phyloP scores from a whole-genome alignment of 2,888 invertebrate species.

The Matsumyia berberina region DNA sequence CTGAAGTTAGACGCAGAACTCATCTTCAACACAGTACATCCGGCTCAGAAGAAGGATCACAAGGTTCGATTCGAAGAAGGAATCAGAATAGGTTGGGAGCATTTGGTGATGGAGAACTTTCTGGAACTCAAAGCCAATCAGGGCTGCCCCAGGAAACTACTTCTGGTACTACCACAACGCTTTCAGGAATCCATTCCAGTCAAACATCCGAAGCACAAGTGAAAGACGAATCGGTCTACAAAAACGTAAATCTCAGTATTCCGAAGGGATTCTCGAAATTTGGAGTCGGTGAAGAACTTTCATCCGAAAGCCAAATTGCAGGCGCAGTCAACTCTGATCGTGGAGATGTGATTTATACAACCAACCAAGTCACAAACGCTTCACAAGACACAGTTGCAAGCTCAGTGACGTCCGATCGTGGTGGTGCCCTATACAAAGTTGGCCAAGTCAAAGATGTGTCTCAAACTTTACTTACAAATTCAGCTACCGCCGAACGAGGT shows the following conservation, averaged over 20 bases:
- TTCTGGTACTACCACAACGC: neutral
- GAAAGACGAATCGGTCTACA: neutral
- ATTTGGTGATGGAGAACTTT: neutral
- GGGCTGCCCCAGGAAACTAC: neutral
- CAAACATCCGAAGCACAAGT: neutral
- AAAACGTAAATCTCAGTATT: constrained; percentile 4
- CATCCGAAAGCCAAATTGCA: neutral
- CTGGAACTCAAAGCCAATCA: neutral
- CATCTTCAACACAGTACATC: neutral
- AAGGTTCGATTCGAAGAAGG: neutral
- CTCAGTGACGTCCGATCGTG: constrained; percentile 7
- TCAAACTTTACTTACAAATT: neutral
- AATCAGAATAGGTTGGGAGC: neutral
- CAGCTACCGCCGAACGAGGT: constrained; percentile 11
- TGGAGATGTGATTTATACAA: neutral
- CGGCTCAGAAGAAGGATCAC: neutral
- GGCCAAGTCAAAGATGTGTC: neutral
- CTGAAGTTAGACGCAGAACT: neutral
- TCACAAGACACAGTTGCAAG: neutral
- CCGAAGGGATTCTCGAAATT: constrained; percentile 7
- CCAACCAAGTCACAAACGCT: neutral
- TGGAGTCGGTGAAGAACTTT: neutral
- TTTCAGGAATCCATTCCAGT: neutral
- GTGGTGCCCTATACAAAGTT: neutral
- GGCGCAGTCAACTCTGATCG: constrained; percentile 1